A percentile compares a stretch with the other conserved stretches of the same genome.
These are phyloP conservation scores for Chaenocephalus aceratus DNA, from an alignment of 2,113 vertebrate species.

Conservation along the genomic window DNA sequence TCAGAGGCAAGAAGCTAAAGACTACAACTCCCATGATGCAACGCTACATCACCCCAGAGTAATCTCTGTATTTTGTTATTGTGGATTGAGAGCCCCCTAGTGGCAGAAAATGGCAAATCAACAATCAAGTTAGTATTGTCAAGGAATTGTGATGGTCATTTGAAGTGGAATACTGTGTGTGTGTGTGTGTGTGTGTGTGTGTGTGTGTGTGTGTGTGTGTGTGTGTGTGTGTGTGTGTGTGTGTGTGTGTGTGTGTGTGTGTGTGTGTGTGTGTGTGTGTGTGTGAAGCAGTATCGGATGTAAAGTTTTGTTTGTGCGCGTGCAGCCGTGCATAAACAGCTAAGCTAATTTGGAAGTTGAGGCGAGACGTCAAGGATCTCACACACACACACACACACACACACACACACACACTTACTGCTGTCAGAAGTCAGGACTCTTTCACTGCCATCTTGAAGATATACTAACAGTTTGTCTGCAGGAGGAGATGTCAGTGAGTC, in stretches of 20 bases:
- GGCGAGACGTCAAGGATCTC: constrained; percentile 66
- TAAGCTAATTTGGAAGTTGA: constrained; percentile 30
- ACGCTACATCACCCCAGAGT: no score
- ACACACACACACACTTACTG: constrained; percentile 2
- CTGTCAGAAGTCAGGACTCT: constrained; percentile 17
- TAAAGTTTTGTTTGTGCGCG: constrained; percentile 51
- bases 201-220: background rate
- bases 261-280: background rate
- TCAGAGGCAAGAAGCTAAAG: no score
- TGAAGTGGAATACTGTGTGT: constrained; percentile 44
- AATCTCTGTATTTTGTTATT: no score
- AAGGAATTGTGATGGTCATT: background rate
- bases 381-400: constrained; percentile 28
- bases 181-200: constrained; percentile 14
- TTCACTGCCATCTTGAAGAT: background rate
- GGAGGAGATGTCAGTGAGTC: no score
- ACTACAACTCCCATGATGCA: no score
- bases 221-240: background rate
- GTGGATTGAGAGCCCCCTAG: no score
- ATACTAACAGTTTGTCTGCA: no score
- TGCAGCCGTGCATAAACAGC: constrained; percentile 61
- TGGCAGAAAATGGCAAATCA: no score
- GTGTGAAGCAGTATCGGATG: constrained; percentile 43
- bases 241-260: background rate
- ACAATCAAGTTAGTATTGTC: no score